These are phyloP conservation scores for Leucosticte australis DNA, from an alignment of 2,113 vertebrate genomes.

Conservation along the genomic window DNA sequence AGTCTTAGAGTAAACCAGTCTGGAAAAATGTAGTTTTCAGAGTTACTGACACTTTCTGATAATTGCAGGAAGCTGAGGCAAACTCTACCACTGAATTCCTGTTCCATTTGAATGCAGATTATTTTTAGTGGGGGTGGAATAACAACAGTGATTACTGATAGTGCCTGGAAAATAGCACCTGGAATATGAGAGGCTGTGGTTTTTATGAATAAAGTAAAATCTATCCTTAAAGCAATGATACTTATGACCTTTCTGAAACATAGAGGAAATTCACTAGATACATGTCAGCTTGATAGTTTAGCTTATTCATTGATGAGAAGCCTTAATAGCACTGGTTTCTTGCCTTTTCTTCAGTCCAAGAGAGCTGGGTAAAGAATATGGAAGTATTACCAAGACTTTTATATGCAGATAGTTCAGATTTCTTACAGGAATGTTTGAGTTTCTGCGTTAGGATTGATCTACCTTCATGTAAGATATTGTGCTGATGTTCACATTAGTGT, in stretches of 20 bases:
- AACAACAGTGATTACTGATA: neutral
- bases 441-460: neutral
- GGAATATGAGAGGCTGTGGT: neutral
- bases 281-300: neutral
- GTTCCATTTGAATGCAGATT: neutral
- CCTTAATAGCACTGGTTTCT: neutral
- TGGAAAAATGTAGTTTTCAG: neutral
- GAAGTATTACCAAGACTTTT: neutral
- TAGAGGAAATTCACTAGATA: neutral
- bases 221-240: neutral
- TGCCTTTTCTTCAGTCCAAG: neutral
- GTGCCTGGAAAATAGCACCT: neutral
- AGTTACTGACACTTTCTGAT: neutral
- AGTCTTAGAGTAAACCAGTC: neutral
- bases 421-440: neutral
- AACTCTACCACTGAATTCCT: neutral
- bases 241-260: neutral
- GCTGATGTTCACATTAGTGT: neutral
- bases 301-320: neutral
- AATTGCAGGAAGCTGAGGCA: neutral
- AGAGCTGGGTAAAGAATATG: neutral
- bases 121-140: neutral
- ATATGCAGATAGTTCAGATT: neutral
- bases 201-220: neutral
- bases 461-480: neutral